Base-by-base conservation (phyloP, 2,888 invertebrate genomes). In the Agrotis clavis region DNA sequence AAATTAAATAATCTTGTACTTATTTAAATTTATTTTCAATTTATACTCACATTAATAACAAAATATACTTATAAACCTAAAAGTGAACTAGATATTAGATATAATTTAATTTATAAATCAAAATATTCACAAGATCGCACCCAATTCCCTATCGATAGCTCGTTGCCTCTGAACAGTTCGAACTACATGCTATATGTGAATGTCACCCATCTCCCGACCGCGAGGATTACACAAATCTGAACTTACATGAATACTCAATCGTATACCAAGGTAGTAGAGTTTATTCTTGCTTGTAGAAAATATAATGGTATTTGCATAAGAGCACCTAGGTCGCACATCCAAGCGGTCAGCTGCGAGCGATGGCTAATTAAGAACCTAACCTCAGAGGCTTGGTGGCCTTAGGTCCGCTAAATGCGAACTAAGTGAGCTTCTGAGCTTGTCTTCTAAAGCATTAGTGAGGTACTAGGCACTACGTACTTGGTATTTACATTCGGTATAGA, bases 331-430 rank as follows among this genome's bases (percentile, higher is more conserved):
- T 93, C 92, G 92, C 91, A 92, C 92, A 92, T 92, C 91, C 88
- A 87, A 93, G 94, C 91, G 95, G 95, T 94, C 95, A 94, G 93
- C 93, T 92, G 92, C 92, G 88, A 91, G 92, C 91, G 94, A 94
- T 93, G 92, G 93, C 93, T 95, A 95, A 96, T 96, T 96, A 95
- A 94, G 95, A 92, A 94, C 91, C 90, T 91, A 91, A 94, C 95
- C 95, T 93, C 94, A 92, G 89, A 87, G 89, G 86, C 87, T 90
- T 84, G 87, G 88, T 92, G 88, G 92, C 87, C 89, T 92, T 89
- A 92, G 94, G 92, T 92, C 88, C 86, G 89, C 92, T 93, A 94
- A 94, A 94, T 94, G 92, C 88, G 89, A 88, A 89, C 93, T 94
- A 93, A 94, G 93, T 92, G 92, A 92, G 90, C 91, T 91, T 87